Percentiles rank a stretch among this genome's conserved stretches.
Conservation (phyloP, 1,140 invertebrate genomes). For the Drosophila neocordata region DNA sequence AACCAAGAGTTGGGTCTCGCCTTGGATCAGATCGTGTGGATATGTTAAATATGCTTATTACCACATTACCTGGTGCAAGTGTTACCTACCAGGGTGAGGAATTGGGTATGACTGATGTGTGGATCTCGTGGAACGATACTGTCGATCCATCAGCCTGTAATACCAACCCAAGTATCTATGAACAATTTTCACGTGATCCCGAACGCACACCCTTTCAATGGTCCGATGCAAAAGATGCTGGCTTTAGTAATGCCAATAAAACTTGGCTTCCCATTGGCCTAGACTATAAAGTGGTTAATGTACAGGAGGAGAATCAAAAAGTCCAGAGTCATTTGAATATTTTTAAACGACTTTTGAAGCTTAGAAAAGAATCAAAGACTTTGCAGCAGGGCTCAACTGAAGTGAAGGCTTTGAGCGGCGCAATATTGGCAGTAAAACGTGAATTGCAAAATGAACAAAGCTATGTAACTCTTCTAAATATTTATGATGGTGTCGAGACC, state of each 20-base stretch:
- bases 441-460: conserved; percentile 47
- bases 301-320: conserved; percentile 40
- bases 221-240: conserved; percentile 87
- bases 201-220: conserved; percentile 91
- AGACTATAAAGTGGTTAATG: conserved; percentile 84
- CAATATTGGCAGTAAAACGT: conserved; percentile 60
- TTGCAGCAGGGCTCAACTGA: conserved; percentile 51
- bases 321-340: conserved; percentile 68
- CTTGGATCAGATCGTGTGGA: conserved; percentile 86
- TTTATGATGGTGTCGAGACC: conserved; percentile 57
- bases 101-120: conserved; percentile 89
- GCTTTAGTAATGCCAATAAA: conserved; percentile 85
- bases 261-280: conserved; percentile 87
- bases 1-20: conserved; percentile 85
- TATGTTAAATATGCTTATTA: conserved; percentile 87
- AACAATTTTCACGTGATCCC: conserved; percentile 86
- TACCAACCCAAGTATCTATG: conserved; percentile 83
- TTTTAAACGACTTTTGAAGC: conserved; percentile 63
- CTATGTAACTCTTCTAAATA: conserved; percentile 62
- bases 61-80: conserved; percentile 89
- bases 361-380: conserved; percentile 45
- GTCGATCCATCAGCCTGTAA: conserved; percentile 86
- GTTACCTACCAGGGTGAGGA: conserved; percentile 92
- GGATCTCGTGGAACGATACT: conserved; percentile 84
- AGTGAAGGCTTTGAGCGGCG: conserved; percentile 55